Percentiles rank a stretch among this genome's conserved stretches.
Conservation (phyloP, 1,140 invertebrate species). For the Helicoverpa zea region DNA sequence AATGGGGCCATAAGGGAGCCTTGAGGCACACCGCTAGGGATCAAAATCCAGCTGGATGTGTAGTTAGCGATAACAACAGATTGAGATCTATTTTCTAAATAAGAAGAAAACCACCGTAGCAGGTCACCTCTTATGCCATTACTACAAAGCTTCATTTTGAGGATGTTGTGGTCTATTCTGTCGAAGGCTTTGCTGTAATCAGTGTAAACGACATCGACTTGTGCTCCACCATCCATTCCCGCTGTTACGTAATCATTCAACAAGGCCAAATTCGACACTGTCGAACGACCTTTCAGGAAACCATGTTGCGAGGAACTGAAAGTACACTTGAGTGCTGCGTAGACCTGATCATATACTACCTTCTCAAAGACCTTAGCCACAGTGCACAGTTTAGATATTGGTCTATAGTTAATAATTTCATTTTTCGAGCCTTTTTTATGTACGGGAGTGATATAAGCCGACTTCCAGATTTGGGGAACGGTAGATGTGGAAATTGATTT, state of each 20-base stretch:
- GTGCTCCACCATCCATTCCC: background rate
- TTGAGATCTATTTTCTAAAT: no score
- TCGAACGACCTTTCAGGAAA: background rate
- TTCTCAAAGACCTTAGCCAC: slow-evolving; percentile 15
- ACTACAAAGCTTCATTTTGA: background rate
- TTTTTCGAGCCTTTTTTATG: no score
- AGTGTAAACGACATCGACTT: slow-evolving; percentile 32
- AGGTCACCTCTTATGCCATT: no score
- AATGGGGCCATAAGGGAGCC: no score
- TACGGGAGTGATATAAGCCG: no score
- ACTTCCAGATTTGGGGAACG: background rate
- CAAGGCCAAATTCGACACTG: no score
- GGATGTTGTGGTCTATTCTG: slow-evolving; percentile 2
- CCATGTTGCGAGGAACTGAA: background rate
- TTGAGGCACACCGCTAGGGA: no score
- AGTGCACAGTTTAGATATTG: slow-evolving; percentile 35
- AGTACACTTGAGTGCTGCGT: background rate
- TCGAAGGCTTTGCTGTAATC: slow-evolving; percentile 25
- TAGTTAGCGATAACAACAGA: no score
- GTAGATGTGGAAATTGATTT: background rate
- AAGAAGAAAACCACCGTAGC: no score
- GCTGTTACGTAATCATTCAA: no score
- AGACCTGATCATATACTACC: slow-evolving; percentile 9
- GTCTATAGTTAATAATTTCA: slow-evolving; percentile 7
- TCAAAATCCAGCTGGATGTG: no score